Conservation (phyloP, 92 coral and sea anemone genomes). For the Paragorgia papillata region DNA sequence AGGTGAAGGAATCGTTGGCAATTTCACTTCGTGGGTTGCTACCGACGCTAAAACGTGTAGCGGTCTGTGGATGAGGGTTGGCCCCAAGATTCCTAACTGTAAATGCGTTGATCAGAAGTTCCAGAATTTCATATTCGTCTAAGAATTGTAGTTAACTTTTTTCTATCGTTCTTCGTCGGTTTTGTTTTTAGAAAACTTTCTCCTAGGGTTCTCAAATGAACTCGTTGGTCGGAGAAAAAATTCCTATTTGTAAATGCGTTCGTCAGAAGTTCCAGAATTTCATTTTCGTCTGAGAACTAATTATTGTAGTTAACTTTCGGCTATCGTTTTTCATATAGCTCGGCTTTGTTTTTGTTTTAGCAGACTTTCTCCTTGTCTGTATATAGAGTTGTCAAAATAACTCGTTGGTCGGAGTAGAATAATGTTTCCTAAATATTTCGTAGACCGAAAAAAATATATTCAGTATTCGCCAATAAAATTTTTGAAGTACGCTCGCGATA, state of each 20-base stretch:
- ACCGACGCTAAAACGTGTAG: conserved; percentile 85
- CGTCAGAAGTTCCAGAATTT: conserved; percentile 82
- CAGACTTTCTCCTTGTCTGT: too few species aligned
- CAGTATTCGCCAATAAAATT: too few species aligned
- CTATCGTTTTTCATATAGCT: too few species aligned
- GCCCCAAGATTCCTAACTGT: conserved; percentile 74
- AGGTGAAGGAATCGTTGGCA: conserved; percentile 86
- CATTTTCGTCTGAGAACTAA: conserved; percentile 74
- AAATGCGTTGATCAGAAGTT: conserved; percentile 71
- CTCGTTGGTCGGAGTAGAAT: too few species aligned
- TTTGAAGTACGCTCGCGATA: too few species aligned
- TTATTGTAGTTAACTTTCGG: too few species aligned
- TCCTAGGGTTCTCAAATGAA: too few species aligned
- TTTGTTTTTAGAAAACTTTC: too few species aligned
- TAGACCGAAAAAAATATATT: too few species aligned
- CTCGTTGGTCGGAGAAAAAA: conserved; percentile 45
- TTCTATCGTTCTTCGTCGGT: neutral
- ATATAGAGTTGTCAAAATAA: too few species aligned
- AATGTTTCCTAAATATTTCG: too few species aligned
- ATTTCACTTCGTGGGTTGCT: conserved; percentile 87
- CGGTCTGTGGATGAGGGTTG: conserved; percentile 93
- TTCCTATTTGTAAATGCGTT: conserved; percentile 72
- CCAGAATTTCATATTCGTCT: conserved; percentile 92
- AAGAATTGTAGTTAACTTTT: neutral
- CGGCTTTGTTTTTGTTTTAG: too few species aligned